Conservation (phyloP, 2,888 invertebrate genomes). For the Elegia similella region DNA sequence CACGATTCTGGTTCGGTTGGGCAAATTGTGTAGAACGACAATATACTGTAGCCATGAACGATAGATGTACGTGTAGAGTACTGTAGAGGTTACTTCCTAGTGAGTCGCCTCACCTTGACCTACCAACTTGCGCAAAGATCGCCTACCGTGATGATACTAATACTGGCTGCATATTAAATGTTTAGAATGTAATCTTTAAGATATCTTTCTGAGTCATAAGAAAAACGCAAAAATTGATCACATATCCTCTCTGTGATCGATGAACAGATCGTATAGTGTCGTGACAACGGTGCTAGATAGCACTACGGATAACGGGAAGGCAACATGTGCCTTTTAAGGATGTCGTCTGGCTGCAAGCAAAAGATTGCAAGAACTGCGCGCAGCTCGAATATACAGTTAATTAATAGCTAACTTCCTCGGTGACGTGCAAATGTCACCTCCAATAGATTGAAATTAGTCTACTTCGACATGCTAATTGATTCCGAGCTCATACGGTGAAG, state of each 20-base stretch:
- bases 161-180: too few relatives aligned
- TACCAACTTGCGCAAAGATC: constrained; percentile 32
- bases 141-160: neutral
- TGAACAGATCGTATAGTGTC: constrained; percentile 31
- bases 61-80: constrained; percentile 18
- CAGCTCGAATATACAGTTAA: constrained; percentile 43
- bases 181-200: too few relatives aligned
- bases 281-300: constrained; percentile 58
- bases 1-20: neutral
- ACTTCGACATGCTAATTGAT: constrained; percentile 34
- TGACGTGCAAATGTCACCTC: constrained; percentile 33
- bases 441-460: constrained; percentile 29
- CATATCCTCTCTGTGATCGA: constrained; percentile 16
- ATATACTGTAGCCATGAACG: constrained; percentile 9
- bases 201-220: neutral
- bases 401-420: constrained; percentile 39
- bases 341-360: constrained; percentile 37
- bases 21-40: neutral
- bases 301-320: constrained; percentile 63
- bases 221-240: neutral
- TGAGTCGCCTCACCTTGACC: constrained; percentile 53
- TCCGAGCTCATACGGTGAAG: constrained; percentile 34
- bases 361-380: constrained; percentile 42
- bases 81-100: constrained; percentile 52
- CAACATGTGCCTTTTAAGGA: constrained; percentile 70